phyloP scores from a whole-genome alignment of 37 sponge, comb jelly and placozoan genomes.

The Petrosia ficiformis region DNA sequence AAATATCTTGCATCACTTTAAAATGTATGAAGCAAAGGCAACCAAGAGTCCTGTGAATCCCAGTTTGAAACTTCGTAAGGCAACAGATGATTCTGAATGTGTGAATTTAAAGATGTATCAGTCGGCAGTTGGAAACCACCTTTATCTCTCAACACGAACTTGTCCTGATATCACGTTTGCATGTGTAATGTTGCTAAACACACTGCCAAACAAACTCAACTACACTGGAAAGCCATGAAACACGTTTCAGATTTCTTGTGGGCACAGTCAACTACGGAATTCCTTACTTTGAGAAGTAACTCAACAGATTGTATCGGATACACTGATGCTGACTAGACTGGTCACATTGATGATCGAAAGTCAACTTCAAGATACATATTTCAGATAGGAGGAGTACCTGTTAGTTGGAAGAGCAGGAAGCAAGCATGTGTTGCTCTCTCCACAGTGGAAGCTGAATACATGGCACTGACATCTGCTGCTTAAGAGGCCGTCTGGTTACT shows the following conservation, averaged over 20 bases:
- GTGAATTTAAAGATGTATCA: constrained; percentile 15
- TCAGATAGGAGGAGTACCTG: constrained; percentile 31
- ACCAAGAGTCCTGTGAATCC: constrained; percentile 22
- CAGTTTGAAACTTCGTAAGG: constrained; percentile 15
- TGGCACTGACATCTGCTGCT: constrained; percentile 26
- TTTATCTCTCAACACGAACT: constrained; percentile 33
- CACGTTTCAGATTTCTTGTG: constrained; percentile 19
- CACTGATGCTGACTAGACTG: constrained; percentile 41
- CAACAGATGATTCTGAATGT: constrained; percentile 5
- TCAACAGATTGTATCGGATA: constrained; percentile 18
- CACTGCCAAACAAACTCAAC: constrained; percentile 18
- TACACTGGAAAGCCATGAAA: constrained; percentile 40
- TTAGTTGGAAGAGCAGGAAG: constrained; percentile 32
- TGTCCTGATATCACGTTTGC: constrained; percentile 40
- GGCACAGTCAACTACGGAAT: constrained; percentile 18
- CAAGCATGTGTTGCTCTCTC: too few species aligned
- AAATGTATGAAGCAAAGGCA: constrained; percentile 27
- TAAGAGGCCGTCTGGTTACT: constrained; percentile 37
- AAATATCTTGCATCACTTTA: constrained; percentile 1
- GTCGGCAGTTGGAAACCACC: constrained; percentile 29
- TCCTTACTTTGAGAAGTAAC: not conserved
- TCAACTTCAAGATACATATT: too few species aligned
- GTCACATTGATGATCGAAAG: too few species aligned
- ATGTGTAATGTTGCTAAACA: constrained; percentile 5
- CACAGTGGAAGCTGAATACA: constrained; percentile 40